Evolutionary conservation across 2,888 invertebrate species (phyloP), one percentile per base, ranked within the genome.

Genomic region (Hypercompe scribonia): DNA sequence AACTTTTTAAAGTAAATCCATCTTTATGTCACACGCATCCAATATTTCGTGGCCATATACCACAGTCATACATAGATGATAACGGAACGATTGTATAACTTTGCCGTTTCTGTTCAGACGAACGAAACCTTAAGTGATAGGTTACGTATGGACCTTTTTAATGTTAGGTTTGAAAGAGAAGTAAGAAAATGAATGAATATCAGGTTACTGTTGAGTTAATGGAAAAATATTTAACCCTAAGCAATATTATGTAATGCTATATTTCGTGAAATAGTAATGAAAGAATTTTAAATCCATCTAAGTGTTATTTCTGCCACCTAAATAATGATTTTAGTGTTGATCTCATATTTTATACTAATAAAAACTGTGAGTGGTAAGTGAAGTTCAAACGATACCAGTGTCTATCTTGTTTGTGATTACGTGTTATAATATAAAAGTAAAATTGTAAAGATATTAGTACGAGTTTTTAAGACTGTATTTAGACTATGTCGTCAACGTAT

Each of bases 291-390:
- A 58, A 15, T 0, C 13, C 31, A 28, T 58, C 28, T 46, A 10
- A 65, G 36, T 50, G 34, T 34, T 68, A 15, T 13, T 34, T 15
- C 34, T 10, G 36, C 36, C 15, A 18, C 54, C 7, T 34, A 69
- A 69, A 68, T 0, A 39, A 69, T 69, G 68, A 61, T 36, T 68
- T 61, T 68, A 39, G 39, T 21, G 18, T 31, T 36, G 28, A 39
- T 36, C 2, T 39, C 28, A 36, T 61, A 39, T 21, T 36, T 69
- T 11, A 28, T 68, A 68, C 39, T 68, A 24, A 61, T 39, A 36
- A 21, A 36, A 15, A 13, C 39, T 69, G 0, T 42, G 13, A 31
- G 0, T n/a, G 68, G 68, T 61, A 61, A 69, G 58, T 69, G 36
- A 15, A 58, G n/a, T 31, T 58, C 8, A 8, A n/a, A 2, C 2